Base-by-base conservation (phyloP, 2,888 invertebrate genomes). In the Galeopsomyia nigrocyanea region DNA sequence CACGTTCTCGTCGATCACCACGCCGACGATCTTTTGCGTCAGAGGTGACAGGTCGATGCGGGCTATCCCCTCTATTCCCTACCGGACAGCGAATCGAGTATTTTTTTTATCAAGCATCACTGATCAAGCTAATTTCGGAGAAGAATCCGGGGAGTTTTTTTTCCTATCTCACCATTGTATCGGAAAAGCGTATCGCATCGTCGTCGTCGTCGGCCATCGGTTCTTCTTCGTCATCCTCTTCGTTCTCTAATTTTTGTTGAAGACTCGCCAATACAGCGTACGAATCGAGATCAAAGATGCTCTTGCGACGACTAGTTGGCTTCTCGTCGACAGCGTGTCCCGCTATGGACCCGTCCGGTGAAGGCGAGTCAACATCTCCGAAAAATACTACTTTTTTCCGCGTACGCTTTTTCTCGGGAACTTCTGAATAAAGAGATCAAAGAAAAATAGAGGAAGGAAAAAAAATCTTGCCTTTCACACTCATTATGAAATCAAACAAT, bases 1-100 rank as follows among this genome's bases (percentile, higher is more conserved):
- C 0, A 94, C 89, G 80, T 94, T 89, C 50, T 89, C 87, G 0
- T 93, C 94, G 55, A 93, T 89, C 1, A 90, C 88, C 77, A 92
- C 88, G 74, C 91, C 91, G 14, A 93, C 83, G 65, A 89, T 88
- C 76, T 88, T 87, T 80, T 92, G 92, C 16, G 90, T 90, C 76
- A 90, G 86, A 77, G 89, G 89, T 2, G 89, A 88, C 39, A 92
- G 75, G 16, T 87, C 78, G 13, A 92, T 79, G 79, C 87, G 89
- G 53, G 85, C 82, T 7, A 92, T 90, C 1, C 91, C 92, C 22
- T 90, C 26, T 3, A 68, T 58, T 17, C 69, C 74, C 74, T 74
- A 39, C 13, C 7, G 7, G 13, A 39, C 5, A 39, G 39, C 1
- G 1, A 13, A 39, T 39, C 13, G 39, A 39, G 39, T 39, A 5